Percentiles rank a stretch among this genome's conserved stretches.
phyloP scores from a whole-genome alignment of 2,113 vertebrate genomes.

The Rhabdomys dilectus region DNA sequence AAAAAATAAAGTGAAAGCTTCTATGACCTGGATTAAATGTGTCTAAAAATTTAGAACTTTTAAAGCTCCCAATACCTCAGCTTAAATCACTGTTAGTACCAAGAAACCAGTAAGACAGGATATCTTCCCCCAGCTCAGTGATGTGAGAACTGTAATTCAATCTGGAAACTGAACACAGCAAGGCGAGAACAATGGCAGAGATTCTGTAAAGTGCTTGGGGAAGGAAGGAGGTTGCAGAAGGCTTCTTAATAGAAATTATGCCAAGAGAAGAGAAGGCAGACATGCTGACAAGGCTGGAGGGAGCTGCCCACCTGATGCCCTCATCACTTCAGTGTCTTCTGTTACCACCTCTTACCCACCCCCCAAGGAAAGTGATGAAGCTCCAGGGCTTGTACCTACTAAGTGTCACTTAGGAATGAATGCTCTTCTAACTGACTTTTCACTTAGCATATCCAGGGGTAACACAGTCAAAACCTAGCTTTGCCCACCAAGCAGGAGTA shows the following conservation, averaged over 20 bases:
- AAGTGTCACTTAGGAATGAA: neutral
- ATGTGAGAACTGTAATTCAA: neutral
- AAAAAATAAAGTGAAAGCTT: neutral
- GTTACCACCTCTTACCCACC: neutral
- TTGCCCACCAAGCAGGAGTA: neutral
- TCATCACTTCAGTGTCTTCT: neutral
- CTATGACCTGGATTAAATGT: neutral
- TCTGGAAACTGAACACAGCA: neutral
- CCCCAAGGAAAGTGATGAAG: neutral
- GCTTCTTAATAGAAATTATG: neutral
- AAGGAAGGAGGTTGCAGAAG: accelerated
- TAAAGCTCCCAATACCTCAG: neutral
- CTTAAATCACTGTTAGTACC: neutral
- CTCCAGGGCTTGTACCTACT: neutral
- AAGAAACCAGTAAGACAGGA: neutral
- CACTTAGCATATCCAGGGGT: neutral
- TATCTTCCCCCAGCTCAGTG: neutral
- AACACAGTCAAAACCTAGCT: neutral
- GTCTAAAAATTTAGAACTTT: neutral
- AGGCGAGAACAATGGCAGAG: too few species aligned
- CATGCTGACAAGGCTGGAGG: accelerated
- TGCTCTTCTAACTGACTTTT: neutral
- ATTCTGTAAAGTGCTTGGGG: neutral
- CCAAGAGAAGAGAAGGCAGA: neutral
- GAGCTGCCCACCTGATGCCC: accelerated